Evolutionary conservation across 2,113 vertebrate species (phyloP), one percentile per base, ranked within the genome.

Genomic region (Felis chaus): DNA sequence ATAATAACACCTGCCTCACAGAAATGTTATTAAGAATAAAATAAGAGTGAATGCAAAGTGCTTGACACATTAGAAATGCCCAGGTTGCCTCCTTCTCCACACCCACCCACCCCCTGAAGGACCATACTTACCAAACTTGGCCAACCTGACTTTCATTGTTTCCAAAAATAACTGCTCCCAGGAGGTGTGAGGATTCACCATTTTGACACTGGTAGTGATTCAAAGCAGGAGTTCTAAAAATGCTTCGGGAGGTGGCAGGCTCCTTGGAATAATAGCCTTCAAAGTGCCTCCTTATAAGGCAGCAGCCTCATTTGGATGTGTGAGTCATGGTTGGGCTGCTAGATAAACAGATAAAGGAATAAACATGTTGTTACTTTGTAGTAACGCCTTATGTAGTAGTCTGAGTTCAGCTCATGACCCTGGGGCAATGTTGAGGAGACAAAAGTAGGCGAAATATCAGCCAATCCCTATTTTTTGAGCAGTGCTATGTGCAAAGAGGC

Each of bases 131-230:
- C 81, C 91, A 45, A 85, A 89, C 79, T 81, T 91, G 79, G 89
- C 81, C 91, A 85, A 81, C 39, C 68, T 12, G 33, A 85, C 71
- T 73, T 41, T 41, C 81, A 33, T 7, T 53, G 33, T 80, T 85
- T 92, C 97, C 91, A 68, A 97, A 98, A 96, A 95, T 94, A 96
- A 53, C 61, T 66, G 81, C 39, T 84, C 76, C 55, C 53, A 36
- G 61, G 48, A 94, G 85, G 91, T 79, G 31, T 65, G 50, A 97
- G 78, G 85, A 95, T 91, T 87, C 55, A 25, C 76, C 81, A 36
- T 45, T 50, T 65, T 7, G 33, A 29, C 57, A 84, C 74, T 68
- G 45, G 53, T 73, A 9, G 63, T 27, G 85, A 91, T 83, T 84
- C 84, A 13, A 82, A n/a, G 21, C 23, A 18, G 23, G 78, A 93